Percentiles rank a stretch among this genome's conserved stretches.
Evolutionary conservation across 2,113 vertebrate genomes (phyloP).

Genomic region (Apodemus speciosus): DNA sequence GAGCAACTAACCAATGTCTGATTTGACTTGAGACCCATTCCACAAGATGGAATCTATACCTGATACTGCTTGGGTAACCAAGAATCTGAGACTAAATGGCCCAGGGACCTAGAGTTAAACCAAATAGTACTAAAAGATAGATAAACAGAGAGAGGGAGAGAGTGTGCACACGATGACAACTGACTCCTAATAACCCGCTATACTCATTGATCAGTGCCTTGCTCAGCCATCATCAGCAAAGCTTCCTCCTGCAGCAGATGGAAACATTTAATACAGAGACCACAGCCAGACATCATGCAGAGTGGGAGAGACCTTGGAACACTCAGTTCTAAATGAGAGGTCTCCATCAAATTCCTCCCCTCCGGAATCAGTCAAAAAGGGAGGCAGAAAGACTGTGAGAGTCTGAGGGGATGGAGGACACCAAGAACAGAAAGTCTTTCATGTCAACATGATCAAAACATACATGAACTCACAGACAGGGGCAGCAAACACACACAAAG

Average conservation of each 20-base stretch:
- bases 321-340: not conserved
- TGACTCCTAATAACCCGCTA: not conserved
- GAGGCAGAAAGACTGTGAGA: not conserved
- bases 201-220: not conserved
- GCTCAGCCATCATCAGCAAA: not conserved
- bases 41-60: not conserved
- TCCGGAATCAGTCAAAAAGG: not conserved
- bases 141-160: too few species aligned
- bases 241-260: not conserved
- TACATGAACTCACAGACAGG: not conserved
- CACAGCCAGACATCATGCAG: not conserved
- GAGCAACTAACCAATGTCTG: not conserved
- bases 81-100: not conserved
- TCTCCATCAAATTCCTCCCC: not conserved
- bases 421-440: not conserved
- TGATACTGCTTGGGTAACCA: not conserved
- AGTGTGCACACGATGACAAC: not conserved
- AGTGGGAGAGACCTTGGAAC: not conserved
- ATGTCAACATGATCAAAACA: not conserved
- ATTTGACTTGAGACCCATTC: not conserved
- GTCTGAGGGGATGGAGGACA: not conserved
- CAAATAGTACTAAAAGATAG: not conserved
- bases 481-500: not conserved
- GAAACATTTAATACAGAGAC: not conserved
- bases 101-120: not conserved